These are phyloP conservation scores for Pomacea maculata DNA, from an alignment of 1,140 invertebrate species.

Conservation along the genomic window DNA sequence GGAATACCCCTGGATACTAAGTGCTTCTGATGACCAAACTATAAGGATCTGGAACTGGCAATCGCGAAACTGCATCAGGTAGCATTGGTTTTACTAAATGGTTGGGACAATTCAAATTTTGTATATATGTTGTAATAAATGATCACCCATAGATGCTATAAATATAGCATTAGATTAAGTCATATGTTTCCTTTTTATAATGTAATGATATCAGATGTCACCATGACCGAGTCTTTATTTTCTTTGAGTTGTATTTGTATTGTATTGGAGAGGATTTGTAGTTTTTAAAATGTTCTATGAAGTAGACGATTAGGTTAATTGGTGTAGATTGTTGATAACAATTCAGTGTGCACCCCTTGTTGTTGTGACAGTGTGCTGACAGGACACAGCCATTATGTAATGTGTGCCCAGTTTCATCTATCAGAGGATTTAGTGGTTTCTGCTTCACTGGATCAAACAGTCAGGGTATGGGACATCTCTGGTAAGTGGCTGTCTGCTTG, in stretches of 20 bases:
- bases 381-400: constrained; percentile 99
- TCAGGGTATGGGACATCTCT: constrained; percentile 99
- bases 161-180: neutral
- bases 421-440: constrained; percentile 97
- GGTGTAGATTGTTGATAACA: neutral
- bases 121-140: neutral
- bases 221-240: too few species aligned
- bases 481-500: constrained; percentile 56
- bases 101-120: neutral
- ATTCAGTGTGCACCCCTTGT: neutral
- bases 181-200: neutral
- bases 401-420: constrained; percentile 99
- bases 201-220: neutral
- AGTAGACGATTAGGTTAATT: neutral
- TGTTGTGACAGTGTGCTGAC: constrained; percentile 40
- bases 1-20: constrained; percentile 99
- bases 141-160: neutral
- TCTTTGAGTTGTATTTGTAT: neutral
- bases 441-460: constrained; percentile 97
- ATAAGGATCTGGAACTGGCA: constrained; percentile 99
- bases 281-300: neutral
- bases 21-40: constrained; percentile 94
- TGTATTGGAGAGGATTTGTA: neutral
- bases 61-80: constrained; percentile 85
- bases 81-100: constrained; percentile 17